Conservation (phyloP, 2,888 invertebrate species). For the Pardosa pseudoannulata region DNA sequence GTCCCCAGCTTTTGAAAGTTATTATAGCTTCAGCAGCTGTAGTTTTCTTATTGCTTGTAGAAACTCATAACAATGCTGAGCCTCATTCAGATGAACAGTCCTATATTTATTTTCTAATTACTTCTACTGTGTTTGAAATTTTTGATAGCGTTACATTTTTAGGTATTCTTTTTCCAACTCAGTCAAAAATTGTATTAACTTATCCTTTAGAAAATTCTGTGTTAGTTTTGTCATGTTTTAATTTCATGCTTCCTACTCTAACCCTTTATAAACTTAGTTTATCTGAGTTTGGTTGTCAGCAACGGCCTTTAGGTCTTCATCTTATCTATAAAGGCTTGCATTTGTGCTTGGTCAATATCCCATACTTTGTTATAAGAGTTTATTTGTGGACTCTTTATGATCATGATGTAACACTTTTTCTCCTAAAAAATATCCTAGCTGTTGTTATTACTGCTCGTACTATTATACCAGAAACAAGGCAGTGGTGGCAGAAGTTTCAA, state of each 20-base stretch:
- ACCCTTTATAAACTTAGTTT: slow-evolving; percentile 80
- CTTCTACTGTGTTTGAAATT: slow-evolving; percentile 80
- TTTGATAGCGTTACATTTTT: slow-evolving; percentile 81
- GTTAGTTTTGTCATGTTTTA: slow-evolving; percentile 79
- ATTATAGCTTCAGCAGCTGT: slow-evolving; percentile 79
- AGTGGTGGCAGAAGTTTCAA: slow-evolving; percentile 50
- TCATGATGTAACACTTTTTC: slow-evolving; percentile 80
- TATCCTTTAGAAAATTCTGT: slow-evolving; percentile 78
- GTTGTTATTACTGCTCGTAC: slow-evolving; percentile 49
- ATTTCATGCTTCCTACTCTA: slow-evolving; percentile 80
- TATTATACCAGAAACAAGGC: slow-evolving; percentile 40
- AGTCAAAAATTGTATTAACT: slow-evolving; percentile 74
- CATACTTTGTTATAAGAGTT: slow-evolving; percentile 80
- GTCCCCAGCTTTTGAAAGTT: slow-evolving; percentile 75
- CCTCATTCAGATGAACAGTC: slow-evolving; percentile 79
- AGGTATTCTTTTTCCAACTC: slow-evolving; percentile 78
- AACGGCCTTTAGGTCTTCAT: slow-evolving; percentile 75
- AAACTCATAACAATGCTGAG: slow-evolving; percentile 80
- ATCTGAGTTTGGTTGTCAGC: slow-evolving; percentile 78
- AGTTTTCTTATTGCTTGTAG: slow-evolving; percentile 80
- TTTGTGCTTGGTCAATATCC: slow-evolving; percentile 80
- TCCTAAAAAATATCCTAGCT: slow-evolving; percentile 80
- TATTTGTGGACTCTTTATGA: slow-evolving; percentile 79
- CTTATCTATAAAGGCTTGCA: slow-evolving; percentile 80
- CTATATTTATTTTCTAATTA: slow-evolving; percentile 80